Percentiles rank a stretch among this genome's conserved stretches.
These are phyloP conservation scores for Drosophila sp. DNA, from an alignment of 1,140 invertebrate genomes.

Conservation along the genomic window DNA sequence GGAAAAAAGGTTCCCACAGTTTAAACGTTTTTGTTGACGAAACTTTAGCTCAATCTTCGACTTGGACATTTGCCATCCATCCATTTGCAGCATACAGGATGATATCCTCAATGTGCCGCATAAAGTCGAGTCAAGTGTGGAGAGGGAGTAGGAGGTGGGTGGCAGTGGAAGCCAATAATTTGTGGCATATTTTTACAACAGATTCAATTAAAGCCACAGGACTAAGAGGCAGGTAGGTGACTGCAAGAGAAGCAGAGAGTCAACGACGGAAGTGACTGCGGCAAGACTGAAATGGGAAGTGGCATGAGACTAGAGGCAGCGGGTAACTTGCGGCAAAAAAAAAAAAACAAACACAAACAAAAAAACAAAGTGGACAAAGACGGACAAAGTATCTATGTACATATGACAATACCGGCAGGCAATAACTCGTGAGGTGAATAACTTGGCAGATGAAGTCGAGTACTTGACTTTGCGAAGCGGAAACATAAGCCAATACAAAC, in stretches of 20 bases:
- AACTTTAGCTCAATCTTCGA: constrained; percentile 54
- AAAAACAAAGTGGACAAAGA: not conserved
- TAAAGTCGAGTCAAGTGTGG: not conserved
- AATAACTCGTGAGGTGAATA: not conserved
- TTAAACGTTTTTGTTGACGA: constrained; percentile 59
- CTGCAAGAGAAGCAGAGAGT: constrained; percentile 17
- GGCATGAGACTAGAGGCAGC: too few species aligned
- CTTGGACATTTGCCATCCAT: constrained; percentile 31
- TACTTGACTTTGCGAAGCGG: not conserved
- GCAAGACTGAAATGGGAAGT: not conserved
- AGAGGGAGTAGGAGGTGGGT: not conserved
- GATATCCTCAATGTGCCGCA: not conserved
- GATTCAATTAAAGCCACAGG: constrained; percentile 51
- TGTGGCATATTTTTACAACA: constrained; percentile 57
- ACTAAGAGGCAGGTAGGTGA: constrained; percentile 35
- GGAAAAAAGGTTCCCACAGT: constrained; percentile 57
- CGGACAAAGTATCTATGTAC: too few species aligned
- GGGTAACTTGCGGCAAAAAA: too few species aligned
- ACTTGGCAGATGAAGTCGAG: not conserved
- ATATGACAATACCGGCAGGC: not conserved
- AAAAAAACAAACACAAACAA: not conserved
- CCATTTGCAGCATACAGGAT: not conserved
- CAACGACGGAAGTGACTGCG: not conserved
- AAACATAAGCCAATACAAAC: not conserved
- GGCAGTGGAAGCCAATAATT: constrained; percentile 44